Conservation (phyloP, 2,797 vertebrate species). For the Hypotaenidia philippensis region DNA sequence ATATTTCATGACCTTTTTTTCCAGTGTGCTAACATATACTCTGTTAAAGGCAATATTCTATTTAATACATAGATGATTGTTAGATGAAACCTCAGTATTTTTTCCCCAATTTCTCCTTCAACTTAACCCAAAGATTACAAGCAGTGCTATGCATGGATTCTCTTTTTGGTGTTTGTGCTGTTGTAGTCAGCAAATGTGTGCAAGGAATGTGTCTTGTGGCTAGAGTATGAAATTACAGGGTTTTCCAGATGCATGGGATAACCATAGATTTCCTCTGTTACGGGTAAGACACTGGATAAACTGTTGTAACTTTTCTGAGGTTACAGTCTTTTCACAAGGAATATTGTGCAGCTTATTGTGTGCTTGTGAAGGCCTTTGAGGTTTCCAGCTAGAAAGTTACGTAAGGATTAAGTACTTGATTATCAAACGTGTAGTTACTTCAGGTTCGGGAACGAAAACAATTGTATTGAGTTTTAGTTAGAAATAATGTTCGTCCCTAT, state of each 20-base stretch:
- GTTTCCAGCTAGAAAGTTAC: neutral
- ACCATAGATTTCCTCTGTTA: neutral
- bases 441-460: conserved; percentile 3
- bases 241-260: neutral
- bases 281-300: neutral
- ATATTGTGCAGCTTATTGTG: neutral
- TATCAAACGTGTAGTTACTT: neutral
- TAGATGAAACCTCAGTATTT: neutral
- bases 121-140: neutral
- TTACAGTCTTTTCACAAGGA: neutral
- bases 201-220: neutral
- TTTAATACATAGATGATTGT: neutral
- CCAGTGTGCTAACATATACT: neutral
- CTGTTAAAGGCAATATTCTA: neutral
- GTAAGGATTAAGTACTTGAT: neutral
- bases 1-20: neutral
- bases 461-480: neutral
- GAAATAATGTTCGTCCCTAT: conserved; percentile 12
- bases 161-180: neutral
- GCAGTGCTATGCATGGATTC: neutral
- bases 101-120: neutral
- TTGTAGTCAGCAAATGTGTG: neutral
- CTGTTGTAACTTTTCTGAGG: neutral
- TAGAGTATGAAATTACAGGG: neutral
- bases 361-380: neutral